Evolutionary conservation across 2,113 vertebrate species (phyloP).

Genomic region (Carettochelys insculpta): DNA sequence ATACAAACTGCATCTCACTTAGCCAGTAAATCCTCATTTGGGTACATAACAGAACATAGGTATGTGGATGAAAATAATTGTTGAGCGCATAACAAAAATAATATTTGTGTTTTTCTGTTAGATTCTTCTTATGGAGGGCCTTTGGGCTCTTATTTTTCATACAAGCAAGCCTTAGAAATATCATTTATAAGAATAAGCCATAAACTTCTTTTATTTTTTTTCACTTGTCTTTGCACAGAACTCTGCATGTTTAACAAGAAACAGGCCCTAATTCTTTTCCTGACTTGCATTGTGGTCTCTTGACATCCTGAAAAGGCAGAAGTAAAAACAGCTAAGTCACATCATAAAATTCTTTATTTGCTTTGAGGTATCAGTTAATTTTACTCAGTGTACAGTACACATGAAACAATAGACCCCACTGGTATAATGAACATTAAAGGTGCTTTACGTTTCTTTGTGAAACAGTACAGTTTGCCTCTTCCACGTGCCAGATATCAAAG

Average conservation of each 20-base stretch:
- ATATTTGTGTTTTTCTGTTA: not conserved
- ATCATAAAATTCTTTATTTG: conserved; percentile 62
- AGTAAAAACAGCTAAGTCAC: conserved; percentile 59
- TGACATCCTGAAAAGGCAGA: conserved; percentile 46
- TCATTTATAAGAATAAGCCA: conserved; percentile 8
- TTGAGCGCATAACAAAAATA: not conserved
- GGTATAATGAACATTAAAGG: not conserved
- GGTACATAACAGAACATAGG: not conserved
- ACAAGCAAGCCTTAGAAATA: not conserved
- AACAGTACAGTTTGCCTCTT: not conserved
- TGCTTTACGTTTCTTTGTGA: not conserved
- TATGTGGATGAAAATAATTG: not conserved
- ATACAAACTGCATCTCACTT: not conserved
- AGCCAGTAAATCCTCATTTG: not conserved
- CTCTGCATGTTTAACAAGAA: conserved; percentile 59
- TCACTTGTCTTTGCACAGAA: conserved; percentile 17
- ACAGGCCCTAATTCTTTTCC: conserved; percentile 42
- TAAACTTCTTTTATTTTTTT: conserved; percentile 31
- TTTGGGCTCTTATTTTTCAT: not conserved
- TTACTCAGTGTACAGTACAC: conserved; percentile 19
- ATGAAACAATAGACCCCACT: not conserved
- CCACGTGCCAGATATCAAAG: not conserved
- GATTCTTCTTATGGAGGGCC: not conserved
- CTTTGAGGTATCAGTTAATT: conserved; percentile 43
- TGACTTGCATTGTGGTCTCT: conserved; percentile 49